Base-by-base conservation (phyloP, 1,140 invertebrate genomes). In the Teleogryllus occipitalis region DNA sequence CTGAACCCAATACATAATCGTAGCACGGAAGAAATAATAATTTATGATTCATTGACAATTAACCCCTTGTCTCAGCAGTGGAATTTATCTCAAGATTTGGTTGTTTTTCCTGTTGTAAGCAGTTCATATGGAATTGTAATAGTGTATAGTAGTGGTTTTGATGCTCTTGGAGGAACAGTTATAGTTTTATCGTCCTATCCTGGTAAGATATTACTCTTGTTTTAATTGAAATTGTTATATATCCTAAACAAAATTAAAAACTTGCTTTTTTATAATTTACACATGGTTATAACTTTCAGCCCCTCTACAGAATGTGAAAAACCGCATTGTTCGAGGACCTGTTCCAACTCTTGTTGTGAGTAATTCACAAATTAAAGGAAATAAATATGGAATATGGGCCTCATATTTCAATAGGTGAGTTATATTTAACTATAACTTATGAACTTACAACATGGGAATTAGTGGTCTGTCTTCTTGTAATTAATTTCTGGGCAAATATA, bases 1-100 rank as follows among this genome's bases (percentile, higher is more conserved):
- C 83, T 98, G 3, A 97, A 96, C 88, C 95, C 95, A 5, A 94
- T 97, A 79, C 92, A 94, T 79, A 95, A 96, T 85, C 89, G 93
- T 78, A 97, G 94, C 79, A 93, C 93, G 0, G 96, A 97, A 87
- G 88, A 89, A 81, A 92, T 97, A 65, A 89, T 89, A 46, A 90
- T 98, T 75, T 90, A 93, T 80, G 94, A 97, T 86, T 91, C 92
- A 2, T 89, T 91, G 81, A 90, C 89, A 22, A 88, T 89, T 74
- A 89, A 90, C 74, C 87, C 87, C 22, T 88, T 87, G 46, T 89
- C 90, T 73, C 90, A 90, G 46, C 84, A 90, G 49, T 97, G 95
- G 95, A 89, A 91, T 83, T 85, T 97, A 0, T 91, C 93, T 82
- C 87, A 92, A 39, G 96, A 98, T 85, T 86, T 96, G 74, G 92